Conservation (phyloP, 2,113 vertebrate genomes). For the Oplegnathus fasciatus region DNA sequence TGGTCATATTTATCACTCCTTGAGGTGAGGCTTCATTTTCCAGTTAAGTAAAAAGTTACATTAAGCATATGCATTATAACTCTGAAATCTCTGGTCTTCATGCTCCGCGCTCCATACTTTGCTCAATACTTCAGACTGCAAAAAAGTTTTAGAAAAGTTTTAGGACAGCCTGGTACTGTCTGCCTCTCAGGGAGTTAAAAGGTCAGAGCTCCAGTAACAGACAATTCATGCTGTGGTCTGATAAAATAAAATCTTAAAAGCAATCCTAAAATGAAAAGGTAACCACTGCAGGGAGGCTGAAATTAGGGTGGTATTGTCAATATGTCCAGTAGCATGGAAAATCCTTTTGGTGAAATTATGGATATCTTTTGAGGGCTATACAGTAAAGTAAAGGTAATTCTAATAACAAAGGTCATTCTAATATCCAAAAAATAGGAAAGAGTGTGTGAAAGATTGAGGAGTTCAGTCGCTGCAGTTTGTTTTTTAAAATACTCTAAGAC, state of each 20-base stretch:
- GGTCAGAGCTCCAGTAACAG: conserved; percentile 35
- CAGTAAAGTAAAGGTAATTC: neutral
- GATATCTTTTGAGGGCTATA: neutral
- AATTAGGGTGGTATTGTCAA: neutral
- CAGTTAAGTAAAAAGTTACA: neutral
- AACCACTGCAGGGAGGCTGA: conserved; percentile 8
- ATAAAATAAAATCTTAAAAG: conserved; percentile 40
- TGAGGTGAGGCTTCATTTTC: conserved; percentile 19
- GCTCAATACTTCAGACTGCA: neutral
- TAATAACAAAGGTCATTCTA: neutral
- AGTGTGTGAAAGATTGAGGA: neutral
- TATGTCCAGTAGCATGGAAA: neutral
- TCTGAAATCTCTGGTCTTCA: neutral
- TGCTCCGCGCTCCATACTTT: neutral
- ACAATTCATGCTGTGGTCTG: conserved; percentile 38
- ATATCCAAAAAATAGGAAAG: neutral
- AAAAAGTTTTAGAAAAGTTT: conserved; percentile 6
- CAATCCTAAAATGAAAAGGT: conserved; percentile 34
- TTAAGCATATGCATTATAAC: neutral
- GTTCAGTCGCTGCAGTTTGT: neutral
- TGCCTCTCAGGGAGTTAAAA: conserved; percentile 43
- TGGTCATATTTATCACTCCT: conserved; percentile 30
- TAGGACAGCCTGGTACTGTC: conserved; percentile 15
- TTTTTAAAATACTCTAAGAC: no score
- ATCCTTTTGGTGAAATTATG: neutral